Percentiles rank a stretch among this genome's conserved stretches.
Conservation (phyloP, 2,888 invertebrate genomes). For the Onchidella celtica region DNA sequence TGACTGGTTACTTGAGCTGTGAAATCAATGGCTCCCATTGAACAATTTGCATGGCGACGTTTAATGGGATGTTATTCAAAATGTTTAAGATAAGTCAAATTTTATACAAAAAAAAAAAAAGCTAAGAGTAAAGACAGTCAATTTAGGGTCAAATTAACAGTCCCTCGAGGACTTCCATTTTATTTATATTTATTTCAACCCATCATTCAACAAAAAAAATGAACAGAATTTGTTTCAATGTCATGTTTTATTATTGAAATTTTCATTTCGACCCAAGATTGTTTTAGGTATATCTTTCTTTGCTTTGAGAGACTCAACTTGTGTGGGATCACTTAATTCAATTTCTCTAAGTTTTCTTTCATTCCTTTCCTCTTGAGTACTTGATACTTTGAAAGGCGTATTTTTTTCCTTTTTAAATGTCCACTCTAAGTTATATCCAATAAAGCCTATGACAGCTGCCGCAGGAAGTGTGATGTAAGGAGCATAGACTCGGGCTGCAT, state of each 20-base stretch:
- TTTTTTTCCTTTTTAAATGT: slow-evolving; percentile 80
- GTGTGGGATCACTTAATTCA: slow-evolving; percentile 81
- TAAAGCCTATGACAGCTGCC: slow-evolving; percentile 89
- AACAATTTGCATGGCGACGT: too few relatives aligned
- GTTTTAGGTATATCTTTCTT: slow-evolving; percentile 82
- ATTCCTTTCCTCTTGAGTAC: slow-evolving; percentile 87
- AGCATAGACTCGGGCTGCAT: slow-evolving; percentile 87
- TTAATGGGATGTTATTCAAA: too few relatives aligned
- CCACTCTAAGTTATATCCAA: slow-evolving; percentile 92
- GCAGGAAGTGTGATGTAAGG: slow-evolving; percentile 90
- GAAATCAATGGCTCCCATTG: too few relatives aligned
- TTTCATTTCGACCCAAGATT: slow-evolving; percentile 81
- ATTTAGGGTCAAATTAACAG: too few relatives aligned
- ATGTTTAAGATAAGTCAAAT: too few relatives aligned
- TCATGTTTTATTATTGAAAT: slow-evolving; percentile 1
- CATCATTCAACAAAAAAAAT: too few relatives aligned
- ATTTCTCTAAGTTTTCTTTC: slow-evolving; percentile 85
- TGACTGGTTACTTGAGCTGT: too few relatives aligned
- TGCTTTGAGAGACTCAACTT: slow-evolving; percentile 86
- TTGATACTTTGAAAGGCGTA: slow-evolving; percentile 80
- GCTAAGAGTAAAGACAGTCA: too few relatives aligned
- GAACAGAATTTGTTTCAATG: too few relatives aligned
- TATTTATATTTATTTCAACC: too few relatives aligned
- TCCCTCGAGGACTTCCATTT: too few relatives aligned
- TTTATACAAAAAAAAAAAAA: too few relatives aligned